Base-by-base conservation (phyloP, 2,888 invertebrate genomes). In the Maniola hyperantus region DNA sequence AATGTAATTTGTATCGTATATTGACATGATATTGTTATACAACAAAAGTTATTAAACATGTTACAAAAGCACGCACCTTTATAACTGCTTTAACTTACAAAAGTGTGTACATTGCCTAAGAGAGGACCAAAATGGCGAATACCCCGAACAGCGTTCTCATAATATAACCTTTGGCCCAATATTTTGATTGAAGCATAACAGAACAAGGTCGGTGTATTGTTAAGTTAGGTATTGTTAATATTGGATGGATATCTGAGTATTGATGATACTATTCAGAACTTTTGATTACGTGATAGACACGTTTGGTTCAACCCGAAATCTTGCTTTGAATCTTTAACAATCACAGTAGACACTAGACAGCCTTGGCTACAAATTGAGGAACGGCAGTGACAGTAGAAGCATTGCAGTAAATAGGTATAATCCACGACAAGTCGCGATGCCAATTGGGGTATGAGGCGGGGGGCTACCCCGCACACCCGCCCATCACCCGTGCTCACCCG, bases 101-200 rank as follows among this genome's bases (percentile, higher is more conserved):
- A 36, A 26, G 58, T 64, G 36, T 51, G 18, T 62, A 62, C 34
- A 50, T 34, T 34, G 26, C 57, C 51, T 69, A 48, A 51, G 5
- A 64, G 44, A 59, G 39, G 44, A 61, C 34, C 46, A 50, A 57
- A 62, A 53, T 55, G 61, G 66, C 65, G 48, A 55, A 64, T 68
- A 59, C 53, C 34, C 58, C 64, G 46, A 63, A 66, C 58, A 67
- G 55, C 54, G 71, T 73, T 77, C 78, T 69, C 26, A 26, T 4
- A 68, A 79, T 79, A 83, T 88, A 89, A 91, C 88, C 89, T 89
- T 86, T 88, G 81, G 71, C 81, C 83, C 83, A 83, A 87, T 89
- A 85, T 87, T 89, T 83, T 85, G 85, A 88, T 87, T 85, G 84
- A 85, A 85, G 79, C 79, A 80, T 82, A 81, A 83, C 83, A 84